These are phyloP conservation scores for Psittacula cyanocephala DNA, from an alignment of 2,113 vertebrate species.

Conservation along the genomic window DNA sequence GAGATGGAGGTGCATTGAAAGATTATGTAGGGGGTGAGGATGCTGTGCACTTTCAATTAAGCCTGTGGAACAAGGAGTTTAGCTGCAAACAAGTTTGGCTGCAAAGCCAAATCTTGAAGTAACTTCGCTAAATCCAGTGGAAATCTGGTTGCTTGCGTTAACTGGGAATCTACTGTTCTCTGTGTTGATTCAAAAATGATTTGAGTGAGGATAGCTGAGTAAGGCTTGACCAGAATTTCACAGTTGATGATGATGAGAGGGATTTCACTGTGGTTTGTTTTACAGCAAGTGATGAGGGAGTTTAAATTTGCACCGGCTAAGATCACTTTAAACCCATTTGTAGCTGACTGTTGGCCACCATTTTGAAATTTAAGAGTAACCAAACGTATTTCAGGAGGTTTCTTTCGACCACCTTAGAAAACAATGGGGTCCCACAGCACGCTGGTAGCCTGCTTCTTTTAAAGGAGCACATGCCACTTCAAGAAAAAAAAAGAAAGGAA, in stretches of 20 bases:
- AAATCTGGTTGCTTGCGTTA: not conserved
- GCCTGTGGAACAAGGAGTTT: not conserved
- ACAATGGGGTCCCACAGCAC: not conserved
- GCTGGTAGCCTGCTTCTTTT: conserved; percentile 7
- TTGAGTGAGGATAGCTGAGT: not conserved
- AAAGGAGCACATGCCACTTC: not conserved
- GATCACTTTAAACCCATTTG: not conserved
- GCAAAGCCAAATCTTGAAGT: not conserved
- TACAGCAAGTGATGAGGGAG: not conserved
- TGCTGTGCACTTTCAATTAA: not conserved
- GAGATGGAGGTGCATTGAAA: not conserved
- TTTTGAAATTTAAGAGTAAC: conserved; percentile 31
- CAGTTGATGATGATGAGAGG: not conserved
- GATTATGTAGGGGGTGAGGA: too few species aligned
- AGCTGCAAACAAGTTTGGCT: not conserved
- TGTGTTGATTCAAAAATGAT: not conserved
- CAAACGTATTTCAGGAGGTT: not conserved
- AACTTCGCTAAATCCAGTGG: not conserved
- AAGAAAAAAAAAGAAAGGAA: conserved; percentile 28
- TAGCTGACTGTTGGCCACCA: not conserved
- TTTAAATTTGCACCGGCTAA: not conserved
- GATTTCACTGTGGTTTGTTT: not conserved
- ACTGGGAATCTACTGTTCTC: not conserved
- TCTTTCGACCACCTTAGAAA: not conserved
- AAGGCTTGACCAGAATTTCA: not conserved